These are phyloP conservation scores for Anarhynchus alexandrinus DNA, from an alignment of 2,113 vertebrate species.

Conservation along the genomic window DNA sequence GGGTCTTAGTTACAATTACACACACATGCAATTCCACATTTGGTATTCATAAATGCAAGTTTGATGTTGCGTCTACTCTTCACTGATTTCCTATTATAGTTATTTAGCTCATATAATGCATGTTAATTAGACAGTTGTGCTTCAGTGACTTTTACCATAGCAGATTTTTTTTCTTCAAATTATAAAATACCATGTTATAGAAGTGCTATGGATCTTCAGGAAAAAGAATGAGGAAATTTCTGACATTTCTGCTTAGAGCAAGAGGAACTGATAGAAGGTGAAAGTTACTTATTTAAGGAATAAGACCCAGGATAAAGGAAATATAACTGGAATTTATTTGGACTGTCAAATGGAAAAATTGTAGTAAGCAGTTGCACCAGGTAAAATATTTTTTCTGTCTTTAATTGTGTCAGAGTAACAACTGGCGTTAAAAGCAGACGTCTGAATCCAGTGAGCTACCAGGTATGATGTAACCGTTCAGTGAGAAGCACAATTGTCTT, in stretches of 20 bases:
- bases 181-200: neutral
- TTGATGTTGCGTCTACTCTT: neutral
- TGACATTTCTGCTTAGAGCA: neutral
- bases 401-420: neutral
- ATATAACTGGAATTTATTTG: neutral
- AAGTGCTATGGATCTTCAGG: neutral
- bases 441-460: neutral
- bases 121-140: neutral
- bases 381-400: neutral
- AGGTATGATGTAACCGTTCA: neutral
- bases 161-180: neutral
- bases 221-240: neutral
- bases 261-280: neutral
- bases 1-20: neutral
- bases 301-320: neutral
- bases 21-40: neutral
- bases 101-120: neutral
- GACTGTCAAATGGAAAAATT: neutral
- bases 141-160: neutral
- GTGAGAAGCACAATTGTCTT: neutral
- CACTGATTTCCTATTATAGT: neutral
- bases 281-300: neutral
- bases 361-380: neutral
- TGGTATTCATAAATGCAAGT: neutral
- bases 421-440: neutral